Evolutionary conservation across 1,140 invertebrate species (phyloP).

Genomic region (Bombus difficillimus): DNA sequence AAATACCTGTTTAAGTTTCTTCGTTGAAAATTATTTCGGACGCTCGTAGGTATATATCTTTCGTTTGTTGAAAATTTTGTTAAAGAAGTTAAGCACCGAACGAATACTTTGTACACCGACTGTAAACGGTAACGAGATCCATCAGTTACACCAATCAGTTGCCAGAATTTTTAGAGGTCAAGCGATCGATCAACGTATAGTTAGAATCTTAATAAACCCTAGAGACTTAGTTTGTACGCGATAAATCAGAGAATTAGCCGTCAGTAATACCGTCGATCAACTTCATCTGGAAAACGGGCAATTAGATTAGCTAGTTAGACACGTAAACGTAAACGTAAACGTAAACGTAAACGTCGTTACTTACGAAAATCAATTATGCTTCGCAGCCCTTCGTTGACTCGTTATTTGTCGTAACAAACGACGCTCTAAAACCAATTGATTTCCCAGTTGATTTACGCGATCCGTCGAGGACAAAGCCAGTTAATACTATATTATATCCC

Average conservation of each 20-base stretch:
- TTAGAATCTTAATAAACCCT: background rate
- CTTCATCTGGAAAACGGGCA: background rate
- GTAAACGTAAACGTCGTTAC: background rate
- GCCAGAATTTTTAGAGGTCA: background rate
- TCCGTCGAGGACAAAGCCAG: slow-evolving; percentile 35
- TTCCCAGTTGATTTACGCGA: slow-evolving; percentile 19
- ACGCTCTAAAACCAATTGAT: background rate
- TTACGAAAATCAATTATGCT: background rate
- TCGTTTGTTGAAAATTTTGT: too few species aligned
- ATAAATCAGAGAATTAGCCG: background rate
- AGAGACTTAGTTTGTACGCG: background rate
- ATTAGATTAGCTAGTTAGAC: background rate
- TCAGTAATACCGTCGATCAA: background rate
- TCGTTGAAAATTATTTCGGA: too few species aligned
- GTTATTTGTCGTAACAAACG: background rate
- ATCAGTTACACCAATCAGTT: background rate
- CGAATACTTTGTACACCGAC: too few species aligned
- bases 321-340: background rate
- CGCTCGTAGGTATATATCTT: too few species aligned
- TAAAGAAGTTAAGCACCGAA: too few species aligned
- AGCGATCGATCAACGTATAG: background rate
- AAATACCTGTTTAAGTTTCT: too few species aligned
- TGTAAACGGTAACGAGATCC: background rate
- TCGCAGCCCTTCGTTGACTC: background rate
- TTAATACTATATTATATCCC: too few species aligned